Conservation (phyloP, 2,888 invertebrate species). For the Diarsia dahlii region DNA sequence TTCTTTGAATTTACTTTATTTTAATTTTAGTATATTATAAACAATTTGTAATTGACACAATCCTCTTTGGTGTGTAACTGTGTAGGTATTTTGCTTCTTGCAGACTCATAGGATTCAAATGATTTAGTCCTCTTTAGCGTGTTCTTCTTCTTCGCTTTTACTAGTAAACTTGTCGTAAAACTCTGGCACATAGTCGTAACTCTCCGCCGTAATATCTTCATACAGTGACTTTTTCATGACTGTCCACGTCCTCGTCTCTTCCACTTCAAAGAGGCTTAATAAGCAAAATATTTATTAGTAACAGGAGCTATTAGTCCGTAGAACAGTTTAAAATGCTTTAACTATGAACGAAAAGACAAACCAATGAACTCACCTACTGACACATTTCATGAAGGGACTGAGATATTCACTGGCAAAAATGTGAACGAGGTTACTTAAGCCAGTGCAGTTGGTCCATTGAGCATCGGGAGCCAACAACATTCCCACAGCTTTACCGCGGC, state of each 20-base stretch:
- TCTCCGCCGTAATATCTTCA: constrained; percentile 46
- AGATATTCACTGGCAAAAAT: constrained; percentile 70
- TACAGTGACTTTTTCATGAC: constrained; percentile 71
- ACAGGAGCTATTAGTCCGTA: neutral
- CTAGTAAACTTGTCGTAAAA: constrained; percentile 74
- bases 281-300: neutral
- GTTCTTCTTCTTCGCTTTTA: neutral
- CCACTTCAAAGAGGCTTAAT: constrained; percentile 76
- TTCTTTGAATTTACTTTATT: constrained; percentile 5
- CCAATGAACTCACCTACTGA: constrained; percentile 70
- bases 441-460: constrained; percentile 87
- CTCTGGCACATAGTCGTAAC: constrained; percentile 77
- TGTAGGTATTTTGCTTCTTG: neutral
- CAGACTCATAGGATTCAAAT: neutral
- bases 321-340: neutral
- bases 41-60: neutral
- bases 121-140: too few species aligned
- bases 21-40: neutral
- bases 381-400: constrained; percentile 75
- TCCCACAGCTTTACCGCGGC: constrained; percentile 76
- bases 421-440: constrained; percentile 79
- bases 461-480: constrained; percentile 85
- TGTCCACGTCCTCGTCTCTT: constrained; percentile 70
- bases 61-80: neutral
- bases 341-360: neutral